Evolutionary conservation across 2,113 vertebrate genomes (phyloP).

Genomic region (Climacteris rufus): DNA sequence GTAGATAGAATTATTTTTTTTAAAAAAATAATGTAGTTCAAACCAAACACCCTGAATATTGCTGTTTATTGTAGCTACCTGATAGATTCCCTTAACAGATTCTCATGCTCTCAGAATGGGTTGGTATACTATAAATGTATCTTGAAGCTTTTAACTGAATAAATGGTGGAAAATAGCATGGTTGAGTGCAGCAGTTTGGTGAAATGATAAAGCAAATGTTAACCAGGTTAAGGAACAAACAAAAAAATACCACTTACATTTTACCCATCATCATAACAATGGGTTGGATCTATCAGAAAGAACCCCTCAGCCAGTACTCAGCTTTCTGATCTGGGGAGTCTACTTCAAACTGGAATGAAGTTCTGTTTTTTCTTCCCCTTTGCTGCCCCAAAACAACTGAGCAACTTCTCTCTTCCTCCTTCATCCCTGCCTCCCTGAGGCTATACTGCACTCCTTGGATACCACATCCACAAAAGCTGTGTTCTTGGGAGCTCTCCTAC

Average conservation of each 20-base stretch:
- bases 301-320: not conserved
- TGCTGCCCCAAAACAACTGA: not conserved
- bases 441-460: not conserved
- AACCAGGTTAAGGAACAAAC: not conserved
- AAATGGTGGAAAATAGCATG: not conserved
- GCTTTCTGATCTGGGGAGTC: not conserved
- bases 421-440: not conserved
- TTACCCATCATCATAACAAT: not conserved
- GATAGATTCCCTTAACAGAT: not conserved
- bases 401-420: not conserved
- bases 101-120: not conserved
- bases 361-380: not conserved
- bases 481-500: not conserved
- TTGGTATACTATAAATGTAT: not conserved
- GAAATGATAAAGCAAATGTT: not conserved
- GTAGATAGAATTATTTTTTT: not conserved
- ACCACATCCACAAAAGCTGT: not conserved
- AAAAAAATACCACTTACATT: not conserved
- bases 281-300: not conserved
- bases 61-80: not conserved
- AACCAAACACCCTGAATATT: not conserved
- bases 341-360: not conserved
- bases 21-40: not conserved
- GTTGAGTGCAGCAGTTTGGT: not conserved
- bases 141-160: not conserved